Base-by-base conservation (phyloP, 53 echinoderm and acorn worm genomes). In the Arbacia lixula region DNA sequence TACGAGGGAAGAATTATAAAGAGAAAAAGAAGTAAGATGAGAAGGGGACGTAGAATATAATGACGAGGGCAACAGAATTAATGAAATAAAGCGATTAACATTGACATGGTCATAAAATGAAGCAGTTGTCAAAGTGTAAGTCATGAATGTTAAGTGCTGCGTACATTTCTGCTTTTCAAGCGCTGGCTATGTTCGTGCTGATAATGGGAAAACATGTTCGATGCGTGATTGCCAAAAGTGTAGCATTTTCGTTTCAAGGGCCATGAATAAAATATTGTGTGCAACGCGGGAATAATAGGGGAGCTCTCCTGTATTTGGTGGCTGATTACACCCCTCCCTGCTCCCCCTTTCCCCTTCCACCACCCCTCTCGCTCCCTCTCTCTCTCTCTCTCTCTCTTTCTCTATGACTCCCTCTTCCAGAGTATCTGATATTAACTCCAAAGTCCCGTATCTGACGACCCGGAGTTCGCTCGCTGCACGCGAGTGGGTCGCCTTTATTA, bases 351-450 rank as follows among this genome's bases (percentile, higher is more conserved):
- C 46, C 46, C 46, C 46, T 46, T 46, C 46, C 14, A 10, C 46
- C n/a, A n/a, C n/a, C n/a, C n/a, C n/a, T n/a, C n/a, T n/a, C n/a
- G n/a, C n/a, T n/a, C n/a, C n/a, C n/a, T 46, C 46, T 46, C 46
- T 46, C 46, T 46, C 46, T 46, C 46, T 12, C 46, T 46, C 46
- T 12, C 46, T 46, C 46, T 46, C 46, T 9, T 46, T 46, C 46
- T 12, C 46, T 46, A 14, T 46, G 8, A 10, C 46, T 46, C 14
- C 8, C 52, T 74, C 53, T n/a, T 31, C 33, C 33, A 50, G 49
- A 74, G 74, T 74, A 10, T 34, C 67, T 34, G 19, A 77, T 77
- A 77, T 77, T 77, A 77, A 77, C 60, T 55, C 37, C 24, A 77
- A 57, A 69, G n/a, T 5, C 57, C 78, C 56, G 36, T 25, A 33